phyloP scores from a whole-genome alignment of 2,113 vertebrate species.

The Cyphomyrus discorhynchus region DNA sequence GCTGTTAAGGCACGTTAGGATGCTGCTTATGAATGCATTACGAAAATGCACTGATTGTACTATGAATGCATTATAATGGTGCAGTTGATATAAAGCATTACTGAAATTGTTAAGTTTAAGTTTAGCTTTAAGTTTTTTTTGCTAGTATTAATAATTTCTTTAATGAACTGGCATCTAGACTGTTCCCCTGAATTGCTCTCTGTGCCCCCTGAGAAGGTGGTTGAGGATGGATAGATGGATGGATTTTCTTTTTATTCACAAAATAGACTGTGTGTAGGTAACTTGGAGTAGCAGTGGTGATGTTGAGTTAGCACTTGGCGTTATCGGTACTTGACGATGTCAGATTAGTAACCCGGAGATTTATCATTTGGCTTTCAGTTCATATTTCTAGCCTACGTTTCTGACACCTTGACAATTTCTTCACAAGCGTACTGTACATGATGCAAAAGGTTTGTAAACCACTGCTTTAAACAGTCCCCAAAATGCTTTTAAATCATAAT shows the following conservation, averaged over 20 bases:
- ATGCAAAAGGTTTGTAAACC: neutral
- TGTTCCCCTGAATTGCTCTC: neutral
- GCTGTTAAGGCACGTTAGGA: neutral
- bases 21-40: neutral
- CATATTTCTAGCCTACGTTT: neutral
- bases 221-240: neutral
- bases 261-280: neutral
- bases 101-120: neutral
- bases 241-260: neutral
- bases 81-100: too few species aligned
- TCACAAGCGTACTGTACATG: neutral
- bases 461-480: neutral
- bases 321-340: neutral
- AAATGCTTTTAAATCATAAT: neutral
- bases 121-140: neutral
- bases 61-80: too few species aligned
- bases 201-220: too few species aligned
- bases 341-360: neutral
- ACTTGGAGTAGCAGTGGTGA: neutral
- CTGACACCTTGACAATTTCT: neutral
- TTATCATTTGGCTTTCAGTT: neutral
- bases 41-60: neutral
- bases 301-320: neutral
- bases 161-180: neutral
- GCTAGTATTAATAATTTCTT: neutral